A percentile compares a stretch with the other conserved stretches of the same genome.
Conservation (phyloP, 2,888 invertebrate genomes). For the Lepetodrilus schrolli region DNA sequence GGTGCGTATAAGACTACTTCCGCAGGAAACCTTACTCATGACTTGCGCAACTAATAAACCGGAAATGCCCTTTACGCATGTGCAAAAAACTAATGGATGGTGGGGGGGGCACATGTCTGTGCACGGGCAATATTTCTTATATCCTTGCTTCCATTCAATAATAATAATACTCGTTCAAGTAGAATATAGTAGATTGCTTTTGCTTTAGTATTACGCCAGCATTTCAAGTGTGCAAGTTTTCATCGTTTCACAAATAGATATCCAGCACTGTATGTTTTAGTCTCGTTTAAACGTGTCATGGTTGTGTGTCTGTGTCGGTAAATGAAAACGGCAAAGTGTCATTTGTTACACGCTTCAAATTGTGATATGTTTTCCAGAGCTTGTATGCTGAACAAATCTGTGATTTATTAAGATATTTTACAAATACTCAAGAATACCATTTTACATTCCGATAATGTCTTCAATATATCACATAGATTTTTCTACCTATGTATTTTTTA, state of each 20-base stretch:
- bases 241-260: no score
- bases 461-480: not conserved
- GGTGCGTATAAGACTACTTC: constrained; percentile 54
- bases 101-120: not conserved
- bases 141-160: not conserved
- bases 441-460: not conserved
- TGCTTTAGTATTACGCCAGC: not conserved
- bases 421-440: not conserved
- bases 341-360: not conserved
- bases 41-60: not conserved
- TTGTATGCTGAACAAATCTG: not conserved
- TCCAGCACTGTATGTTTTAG: no score
- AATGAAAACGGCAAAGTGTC: no score
- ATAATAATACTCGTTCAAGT: no score
- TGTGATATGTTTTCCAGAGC: constrained; percentile 8
- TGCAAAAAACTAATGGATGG: not conserved
- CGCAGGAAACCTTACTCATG: not conserved
- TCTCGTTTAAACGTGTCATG: no score
- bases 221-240: not conserved
- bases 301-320: no score
- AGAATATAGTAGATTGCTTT: not conserved
- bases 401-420: not conserved
- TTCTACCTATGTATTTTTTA: no score
- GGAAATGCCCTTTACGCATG: not conserved
- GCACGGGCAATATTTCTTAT: not conserved